Evolutionary conservation across 2,113 vertebrate genomes (phyloP).

Genomic region (Odontophorus gujanensis): DNA sequence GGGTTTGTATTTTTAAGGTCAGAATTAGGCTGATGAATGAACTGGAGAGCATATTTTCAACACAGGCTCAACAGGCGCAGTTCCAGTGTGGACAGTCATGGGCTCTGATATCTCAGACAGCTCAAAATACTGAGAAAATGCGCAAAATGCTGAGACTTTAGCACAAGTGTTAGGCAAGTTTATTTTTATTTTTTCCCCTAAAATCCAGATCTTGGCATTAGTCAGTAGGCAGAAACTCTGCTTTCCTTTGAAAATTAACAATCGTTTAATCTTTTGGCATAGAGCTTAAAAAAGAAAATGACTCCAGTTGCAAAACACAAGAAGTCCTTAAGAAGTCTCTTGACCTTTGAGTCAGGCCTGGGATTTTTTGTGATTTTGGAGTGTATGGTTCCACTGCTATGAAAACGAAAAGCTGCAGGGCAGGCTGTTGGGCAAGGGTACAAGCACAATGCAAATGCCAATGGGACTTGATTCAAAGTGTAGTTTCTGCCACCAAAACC

Average conservation of each 20-base stretch:
- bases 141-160: neutral
- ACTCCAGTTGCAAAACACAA: neutral
- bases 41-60: neutral
- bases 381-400: fast-evolving
- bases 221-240: neutral
- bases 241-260: neutral
- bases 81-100: neutral
- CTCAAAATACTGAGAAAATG: neutral
- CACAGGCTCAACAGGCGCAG: neutral
- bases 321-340: neutral
- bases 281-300: neutral
- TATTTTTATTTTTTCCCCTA: neutral
- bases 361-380: neutral
- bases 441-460: neutral
- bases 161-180: neutral
- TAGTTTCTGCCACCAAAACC: neutral
- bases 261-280: neutral
- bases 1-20: neutral
- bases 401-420: neutral
- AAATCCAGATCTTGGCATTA: neutral
- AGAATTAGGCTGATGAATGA: neutral
- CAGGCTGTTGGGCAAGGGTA: neutral
- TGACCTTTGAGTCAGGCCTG: neutral
- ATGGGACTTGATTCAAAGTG: neutral
- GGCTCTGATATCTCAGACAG: neutral